phyloP scores from a whole-genome alignment of 2,113 vertebrate genomes.

The Mesocricetus auratus region DNA sequence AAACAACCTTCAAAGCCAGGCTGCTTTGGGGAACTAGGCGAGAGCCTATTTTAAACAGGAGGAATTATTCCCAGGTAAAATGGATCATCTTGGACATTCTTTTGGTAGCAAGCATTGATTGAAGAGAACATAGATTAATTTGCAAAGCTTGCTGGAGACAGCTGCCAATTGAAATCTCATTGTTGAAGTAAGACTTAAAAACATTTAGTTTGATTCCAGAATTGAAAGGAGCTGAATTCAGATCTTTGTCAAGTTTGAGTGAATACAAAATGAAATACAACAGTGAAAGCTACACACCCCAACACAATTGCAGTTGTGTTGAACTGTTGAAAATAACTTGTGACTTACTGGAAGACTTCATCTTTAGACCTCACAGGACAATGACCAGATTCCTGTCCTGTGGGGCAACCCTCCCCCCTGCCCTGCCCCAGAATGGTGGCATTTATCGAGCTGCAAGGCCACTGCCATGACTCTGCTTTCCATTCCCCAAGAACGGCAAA shows the following conservation, averaged over 20 bases:
- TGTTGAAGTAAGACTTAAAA: conserved; percentile 67
- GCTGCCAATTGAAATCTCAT: conserved; percentile 33
- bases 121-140: conserved; percentile 62
- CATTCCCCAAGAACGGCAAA: conserved; percentile 39
- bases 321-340: conserved; percentile 53
- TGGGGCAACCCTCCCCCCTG: neutral
- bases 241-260: conserved; percentile 48
- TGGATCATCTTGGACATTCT: neutral
- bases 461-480: conserved; percentile 36
- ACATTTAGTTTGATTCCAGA: conserved; percentile 65
- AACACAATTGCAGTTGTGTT: neutral
- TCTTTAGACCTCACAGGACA: neutral
- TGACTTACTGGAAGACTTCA: conserved; percentile 24
- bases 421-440: neutral
- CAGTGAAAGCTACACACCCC: conserved; percentile 12
- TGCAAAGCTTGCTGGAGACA: conserved; percentile 61
- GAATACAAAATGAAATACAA: conserved; percentile 56
- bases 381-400: neutral
- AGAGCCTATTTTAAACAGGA: conserved; percentile 15
- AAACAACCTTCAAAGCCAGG: neutral
- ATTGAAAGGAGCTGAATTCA: conserved; percentile 55
- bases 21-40: neutral
- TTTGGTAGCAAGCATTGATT: conserved; percentile 40
- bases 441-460: neutral
- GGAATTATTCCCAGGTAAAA: conserved; percentile 29